Evolutionary conservation across 2,797 vertebrate species (phyloP).

Genomic region (Myotis vivesi): DNA sequence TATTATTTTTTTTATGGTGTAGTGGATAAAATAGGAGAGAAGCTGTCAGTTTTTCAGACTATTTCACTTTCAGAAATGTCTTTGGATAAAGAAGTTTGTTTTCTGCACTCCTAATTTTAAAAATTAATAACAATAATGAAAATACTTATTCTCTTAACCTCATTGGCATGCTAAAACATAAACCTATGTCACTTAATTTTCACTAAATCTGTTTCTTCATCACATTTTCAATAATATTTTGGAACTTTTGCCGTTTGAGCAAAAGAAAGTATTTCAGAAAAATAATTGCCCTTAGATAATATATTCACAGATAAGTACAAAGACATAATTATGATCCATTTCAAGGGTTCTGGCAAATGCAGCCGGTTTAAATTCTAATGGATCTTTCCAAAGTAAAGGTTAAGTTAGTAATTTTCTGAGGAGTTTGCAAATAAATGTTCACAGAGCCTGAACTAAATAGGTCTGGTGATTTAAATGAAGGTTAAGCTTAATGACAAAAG

Average conservation of each 20-base stretch:
- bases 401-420: conserved; percentile 56
- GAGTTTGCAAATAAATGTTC: conserved; percentile 8
- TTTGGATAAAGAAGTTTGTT: conserved; percentile 35
- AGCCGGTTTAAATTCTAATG: background rate
- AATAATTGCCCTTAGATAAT: conserved; percentile 10
- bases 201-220: background rate
- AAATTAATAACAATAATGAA: conserved; percentile 33
- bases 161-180: background rate
- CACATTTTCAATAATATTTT: conserved; percentile 32
- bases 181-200: conserved; percentile 24
- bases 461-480: conserved; percentile 47
- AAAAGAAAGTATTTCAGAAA: conserved; percentile 21
- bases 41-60: background rate
- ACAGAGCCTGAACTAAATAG: background rate
- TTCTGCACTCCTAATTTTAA: conserved; percentile 9
- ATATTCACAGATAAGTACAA: conserved; percentile 25
- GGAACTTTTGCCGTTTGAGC: background rate
- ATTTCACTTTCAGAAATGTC: conserved; percentile 17
- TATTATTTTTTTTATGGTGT: background rate
- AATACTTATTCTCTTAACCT: conserved; percentile 11
- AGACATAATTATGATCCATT: background rate
- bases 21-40: background rate
- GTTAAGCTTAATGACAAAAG: conserved; percentile 22
- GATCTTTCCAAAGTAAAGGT: conserved; percentile 41
- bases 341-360: background rate